A percentile compares a stretch with the other conserved stretches of the same genome.
These are phyloP conservation scores for Plodia interpunctella DNA, from an alignment of 1,140 invertebrate species.

Conservation along the genomic window DNA sequence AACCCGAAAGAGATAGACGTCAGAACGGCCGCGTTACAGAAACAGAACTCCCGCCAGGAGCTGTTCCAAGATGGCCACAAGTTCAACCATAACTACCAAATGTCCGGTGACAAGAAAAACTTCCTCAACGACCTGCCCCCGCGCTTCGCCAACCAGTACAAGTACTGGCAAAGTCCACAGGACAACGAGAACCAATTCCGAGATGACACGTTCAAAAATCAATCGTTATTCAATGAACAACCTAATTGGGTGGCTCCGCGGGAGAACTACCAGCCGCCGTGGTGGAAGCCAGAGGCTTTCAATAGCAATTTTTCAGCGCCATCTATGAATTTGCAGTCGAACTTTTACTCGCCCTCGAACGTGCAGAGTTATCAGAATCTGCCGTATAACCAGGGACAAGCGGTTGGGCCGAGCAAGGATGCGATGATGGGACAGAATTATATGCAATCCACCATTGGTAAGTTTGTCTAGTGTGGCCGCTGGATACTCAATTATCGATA, in stretches of 20 bases:
- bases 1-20: conserved; percentile 76
- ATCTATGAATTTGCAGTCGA: conserved; percentile 35
- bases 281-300: conserved; percentile 54
- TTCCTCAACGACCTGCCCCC: conserved; percentile 67
- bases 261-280: conserved; percentile 39
- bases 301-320: conserved; percentile 26
- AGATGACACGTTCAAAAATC: conserved; percentile 45
- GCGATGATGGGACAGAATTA: conserved; percentile 32
- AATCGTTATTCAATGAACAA: conserved; percentile 22
- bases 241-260: conserved; percentile 20
- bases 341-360: conserved; percentile 42
- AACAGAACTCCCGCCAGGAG: conserved; percentile 60
- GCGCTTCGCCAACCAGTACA: conserved; percentile 66
- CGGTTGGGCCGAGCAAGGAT: conserved; percentile 33
- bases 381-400: conserved; percentile 32
- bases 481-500: too few species aligned
- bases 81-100: conserved; percentile 51
- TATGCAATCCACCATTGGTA: conserved; percentile 32
- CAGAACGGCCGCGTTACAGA: conserved; percentile 64
- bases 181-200: conserved; percentile 62
- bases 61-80: conserved; percentile 55
- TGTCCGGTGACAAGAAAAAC: conserved; percentile 62
- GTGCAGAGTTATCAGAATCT: conserved; percentile 42
- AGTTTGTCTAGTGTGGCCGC: too few species aligned
- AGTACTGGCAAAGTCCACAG: conserved; percentile 59